These are phyloP conservation scores for Petrocephalus schoutedeni DNA, from an alignment of 2,797 vertebrate species.

Conservation along the genomic window DNA sequence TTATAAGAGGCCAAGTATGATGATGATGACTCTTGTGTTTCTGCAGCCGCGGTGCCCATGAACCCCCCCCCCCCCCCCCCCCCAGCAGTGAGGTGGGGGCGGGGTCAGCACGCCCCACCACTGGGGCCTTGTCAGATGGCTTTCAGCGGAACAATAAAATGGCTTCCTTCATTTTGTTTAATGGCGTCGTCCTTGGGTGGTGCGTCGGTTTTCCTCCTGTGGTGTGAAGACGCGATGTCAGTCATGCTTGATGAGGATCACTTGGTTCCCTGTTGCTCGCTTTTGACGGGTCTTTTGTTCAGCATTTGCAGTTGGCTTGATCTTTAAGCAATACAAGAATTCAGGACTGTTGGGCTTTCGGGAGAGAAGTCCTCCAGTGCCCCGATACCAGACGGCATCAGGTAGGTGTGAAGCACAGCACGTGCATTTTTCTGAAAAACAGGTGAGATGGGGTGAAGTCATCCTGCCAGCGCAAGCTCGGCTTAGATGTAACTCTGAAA, in stretches of 20 bases:
- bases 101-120: not conserved
- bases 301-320: not conserved
- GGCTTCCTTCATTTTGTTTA: not conserved
- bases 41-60: not conserved
- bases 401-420: not conserved
- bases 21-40: not conserved
- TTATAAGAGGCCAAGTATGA: not conserved
- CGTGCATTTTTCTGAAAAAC: not conserved
- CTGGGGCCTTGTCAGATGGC: not conserved
- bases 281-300: not conserved
- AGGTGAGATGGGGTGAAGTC: not conserved
- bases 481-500: not conserved
- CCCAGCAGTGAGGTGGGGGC: not conserved
- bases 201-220: not conserved
- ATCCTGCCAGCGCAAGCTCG: not conserved
- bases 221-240: not conserved
- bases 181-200: not conserved
- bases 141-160: slow-evolving; percentile 7
- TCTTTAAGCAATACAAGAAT: not conserved
- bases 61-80: not conserved
- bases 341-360: not conserved
- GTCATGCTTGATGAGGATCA: not conserved
- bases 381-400: not conserved
- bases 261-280: not conserved
- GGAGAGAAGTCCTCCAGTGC: not conserved